Evolutionary conservation across 2,113 vertebrate genomes (phyloP), one percentile per base, ranked within the genome.

Genomic region (Sturnus vulgaris): DNA sequence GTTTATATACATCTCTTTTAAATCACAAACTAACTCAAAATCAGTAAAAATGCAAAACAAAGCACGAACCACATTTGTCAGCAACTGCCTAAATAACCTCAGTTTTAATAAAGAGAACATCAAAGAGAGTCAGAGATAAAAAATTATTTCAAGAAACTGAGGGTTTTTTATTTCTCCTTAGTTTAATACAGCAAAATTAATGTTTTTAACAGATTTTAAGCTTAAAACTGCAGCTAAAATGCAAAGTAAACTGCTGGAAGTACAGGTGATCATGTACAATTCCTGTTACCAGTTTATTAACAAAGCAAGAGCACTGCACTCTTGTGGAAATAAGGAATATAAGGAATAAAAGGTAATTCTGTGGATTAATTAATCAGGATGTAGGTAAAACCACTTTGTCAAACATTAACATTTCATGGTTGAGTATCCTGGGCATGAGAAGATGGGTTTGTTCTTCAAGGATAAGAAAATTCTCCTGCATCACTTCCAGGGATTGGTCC

Each of bases 1-100:
- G 94, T 95, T 71, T 82, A 42, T 18, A 50, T 25, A 12, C 8
- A 23, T 66, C 93, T 93, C 73, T 94, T 96, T 93, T 82, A 92
- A 71, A 86, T 56, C 82, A 96, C n/a, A 27, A 93, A 97, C 82
- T 91, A 92, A 92, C 84, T 88, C 92, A 97, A 96, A 96, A 92
- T 92, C 90, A 90, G 90, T 95, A 89, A 88, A 90, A 86, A 24
- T 2, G 3, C 12, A 25, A 72, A 50, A 22, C 31, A 42, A 84
- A 92, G 71, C 50, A 57, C 12, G n/a, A 96, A 96, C 3, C 68
- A 90, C 52, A 65, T 93, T 96, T 97, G 70, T 92, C 94, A 97
- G 83, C 76, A 88, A 57, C 73, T 63, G 86, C 56, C 88, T 94
- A 49, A 93, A 72, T n/a, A 85, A 69, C 46, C 40, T 88, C 17